Conservation (phyloP, 2,113 vertebrate genomes). For the Neotragus pygmaeus region DNA sequence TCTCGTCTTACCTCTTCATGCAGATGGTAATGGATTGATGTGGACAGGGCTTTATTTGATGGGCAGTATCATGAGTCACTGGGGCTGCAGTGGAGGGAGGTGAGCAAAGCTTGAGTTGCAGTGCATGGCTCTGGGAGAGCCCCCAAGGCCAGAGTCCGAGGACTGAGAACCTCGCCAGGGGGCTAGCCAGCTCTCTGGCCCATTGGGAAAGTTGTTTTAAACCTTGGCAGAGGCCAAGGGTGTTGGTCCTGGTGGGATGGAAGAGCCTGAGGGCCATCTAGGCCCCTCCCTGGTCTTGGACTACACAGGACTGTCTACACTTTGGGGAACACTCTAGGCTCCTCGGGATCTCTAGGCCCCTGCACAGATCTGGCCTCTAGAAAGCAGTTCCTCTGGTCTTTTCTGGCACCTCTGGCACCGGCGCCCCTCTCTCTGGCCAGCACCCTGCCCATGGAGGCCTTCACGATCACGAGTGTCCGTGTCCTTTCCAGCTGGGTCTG, state of each 20-base stretch:
- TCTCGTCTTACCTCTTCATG: not conserved
- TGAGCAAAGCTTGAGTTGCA: accelerated
- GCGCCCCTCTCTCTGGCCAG: too few relatives aligned
- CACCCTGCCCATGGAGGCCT: accelerated
- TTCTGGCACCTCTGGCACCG: not conserved
- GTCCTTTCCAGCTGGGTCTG: not conserved
- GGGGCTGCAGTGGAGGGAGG: not conserved
- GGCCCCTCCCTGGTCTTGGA: not conserved
- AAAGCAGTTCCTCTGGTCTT: not conserved
- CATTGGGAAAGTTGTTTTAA: not conserved
- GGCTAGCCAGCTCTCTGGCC: not conserved
- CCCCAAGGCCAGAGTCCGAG: not conserved
- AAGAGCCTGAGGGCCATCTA: too few relatives aligned
- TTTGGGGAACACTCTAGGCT: not conserved
- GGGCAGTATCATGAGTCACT: not conserved
- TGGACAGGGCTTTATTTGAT: not conserved
- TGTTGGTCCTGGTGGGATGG: not conserved
- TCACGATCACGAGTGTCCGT: accelerated
- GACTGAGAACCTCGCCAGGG: not conserved
- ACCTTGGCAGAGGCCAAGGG: not conserved
- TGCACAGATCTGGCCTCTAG: not conserved
- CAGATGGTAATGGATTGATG: not conserved
- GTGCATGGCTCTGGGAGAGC: not conserved
- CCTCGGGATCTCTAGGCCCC: not conserved
- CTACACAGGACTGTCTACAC: not conserved